Evolutionary conservation across 2,797 vertebrate species (phyloP), one percentile per base, ranked within the genome.

Genomic region (Rhynchotus rufescens): DNA sequence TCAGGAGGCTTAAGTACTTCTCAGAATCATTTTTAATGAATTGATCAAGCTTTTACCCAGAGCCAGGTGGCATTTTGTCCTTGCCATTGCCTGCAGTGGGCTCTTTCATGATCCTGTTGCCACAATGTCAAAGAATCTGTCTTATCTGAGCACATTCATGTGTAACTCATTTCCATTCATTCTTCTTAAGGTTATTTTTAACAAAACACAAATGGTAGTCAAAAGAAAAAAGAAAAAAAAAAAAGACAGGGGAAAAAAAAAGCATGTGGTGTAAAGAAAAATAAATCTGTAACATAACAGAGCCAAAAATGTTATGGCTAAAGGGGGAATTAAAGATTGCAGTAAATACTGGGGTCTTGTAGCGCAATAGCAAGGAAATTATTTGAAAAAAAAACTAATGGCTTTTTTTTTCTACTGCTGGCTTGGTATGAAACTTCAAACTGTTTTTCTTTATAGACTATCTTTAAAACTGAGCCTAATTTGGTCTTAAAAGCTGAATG

Each of bases 391-490:
- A 80, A 40, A 40, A 8, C 51, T 56, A 90, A 88, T 57, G 28
- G n/a, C 30, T 13, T 20, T 30, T 20, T 30, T 45, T 49, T 36
- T 71, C 78, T 88, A 59, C 25, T 13, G 11, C 51, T 7, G 34
- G 32, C 61, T 90, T 78, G 68, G 45, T 42, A 12, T 68, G 86
- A 79, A 88, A 89, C 65, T 84, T 93, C 78, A 90, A 92, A 69
- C 45, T 87, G 66, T 47, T 90, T 96, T 93, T 93, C 82, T 66
- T 87, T 77, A 73, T 47, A 76, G 69, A 75, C 51, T 80, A 62
- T 91, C 92, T 91, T 75, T 91, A 92, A 88, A 94, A 80, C 73
- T 62, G 88, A 84, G 88, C 86, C 86, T 93, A 88, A 86, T 84
- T 60, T 90, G 88, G 90, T 88, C 84, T 82, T 89, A 66, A 78